A percentile compares a stretch with the other conserved stretches of the same genome.
Evolutionary conservation across 2,888 invertebrate genomes (phyloP).

Genomic region (Urechis unicinctus): DNA sequence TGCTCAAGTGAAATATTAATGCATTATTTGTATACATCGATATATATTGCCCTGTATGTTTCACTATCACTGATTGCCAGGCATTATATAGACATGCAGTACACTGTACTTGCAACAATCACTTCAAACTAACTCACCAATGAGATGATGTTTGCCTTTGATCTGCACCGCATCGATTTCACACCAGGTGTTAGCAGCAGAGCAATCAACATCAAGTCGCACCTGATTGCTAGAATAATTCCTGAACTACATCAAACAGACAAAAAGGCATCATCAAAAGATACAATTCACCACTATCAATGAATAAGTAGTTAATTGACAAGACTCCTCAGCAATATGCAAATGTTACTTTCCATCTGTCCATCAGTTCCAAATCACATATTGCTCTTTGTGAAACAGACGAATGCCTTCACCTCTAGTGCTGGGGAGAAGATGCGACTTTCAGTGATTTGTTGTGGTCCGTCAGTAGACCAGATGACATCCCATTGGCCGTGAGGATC

Average conservation of each 20-base stretch:
- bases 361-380: no score
- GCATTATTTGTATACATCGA: no score
- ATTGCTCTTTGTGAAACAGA: no score
- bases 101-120: no score
- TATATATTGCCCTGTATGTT: no score
- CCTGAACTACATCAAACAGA: background rate
- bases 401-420: slow-evolving; percentile 3
- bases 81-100: no score
- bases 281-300: no score
- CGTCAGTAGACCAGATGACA: slow-evolving; percentile 20
- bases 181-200: slow-evolving; percentile 25
- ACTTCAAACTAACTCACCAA: slow-evolving; percentile 9
- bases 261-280: background rate
- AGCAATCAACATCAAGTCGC: slow-evolving; percentile 29
- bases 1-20: no score
- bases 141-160: slow-evolving; percentile 4
- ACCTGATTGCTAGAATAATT: slow-evolving; percentile 11
- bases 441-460: slow-evolving; percentile 11
- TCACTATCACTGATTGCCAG: no score
- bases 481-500: slow-evolving; percentile 23
- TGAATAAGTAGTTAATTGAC: background rate
- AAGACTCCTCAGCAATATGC: no score
- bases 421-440: slow-evolving; percentile 24
- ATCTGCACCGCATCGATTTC: slow-evolving; percentile 34
- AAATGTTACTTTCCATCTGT: no score